Base-by-base conservation (phyloP, 2,888 invertebrate species). In the Leucoma salicis region DNA sequence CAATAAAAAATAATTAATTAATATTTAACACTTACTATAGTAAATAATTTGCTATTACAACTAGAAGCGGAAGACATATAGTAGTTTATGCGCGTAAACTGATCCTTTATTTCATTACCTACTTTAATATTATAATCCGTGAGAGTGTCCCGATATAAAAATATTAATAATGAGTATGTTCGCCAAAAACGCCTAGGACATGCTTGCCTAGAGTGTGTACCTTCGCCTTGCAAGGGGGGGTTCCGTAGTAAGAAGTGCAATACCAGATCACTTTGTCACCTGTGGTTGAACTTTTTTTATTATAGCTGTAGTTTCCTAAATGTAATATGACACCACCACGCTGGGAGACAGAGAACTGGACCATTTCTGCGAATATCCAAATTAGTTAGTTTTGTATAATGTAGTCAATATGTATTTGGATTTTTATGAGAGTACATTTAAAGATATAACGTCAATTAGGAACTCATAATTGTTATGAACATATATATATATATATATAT, bases 271-370 rank as follows among this genome's bases (percentile, higher is more conserved):
- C 46, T 14, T 43, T 63, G 1, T 43, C 31, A 13, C 51, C 46
- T 16, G 38, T 43, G 16, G 38, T 41, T 1, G 43, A 33, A 3
- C 39, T 42, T 12, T 64, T 63, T 46, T 57, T 63, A 50, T 76
- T 63, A 39, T 56, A 77, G 14, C 58, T 66, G 41, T 69, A 67
- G 2, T 55, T 47, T 0, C 64, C 61, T 29, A 66, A 36, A 43
- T 74, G 66, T 24, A 78, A 53, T 11, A 72, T 50, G 0, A 50
- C 38, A 0, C 74, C 74, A 3, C 78, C 78, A 10, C 77, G 66
- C 35, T 67, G 68, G 2, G 77, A 75, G 25, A 57, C 40, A 0
- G 70, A 47, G 40, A 46, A 59, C 32, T 55, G 40, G 11, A 59
- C 18, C n/a, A 31, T 18, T 2, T 14, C 58, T 58, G 58, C 18